Evolutionary conservation across 1,140 invertebrate species (phyloP), one percentile per base, ranked within the genome.

Genomic region (Pissodes strobi): DNA sequence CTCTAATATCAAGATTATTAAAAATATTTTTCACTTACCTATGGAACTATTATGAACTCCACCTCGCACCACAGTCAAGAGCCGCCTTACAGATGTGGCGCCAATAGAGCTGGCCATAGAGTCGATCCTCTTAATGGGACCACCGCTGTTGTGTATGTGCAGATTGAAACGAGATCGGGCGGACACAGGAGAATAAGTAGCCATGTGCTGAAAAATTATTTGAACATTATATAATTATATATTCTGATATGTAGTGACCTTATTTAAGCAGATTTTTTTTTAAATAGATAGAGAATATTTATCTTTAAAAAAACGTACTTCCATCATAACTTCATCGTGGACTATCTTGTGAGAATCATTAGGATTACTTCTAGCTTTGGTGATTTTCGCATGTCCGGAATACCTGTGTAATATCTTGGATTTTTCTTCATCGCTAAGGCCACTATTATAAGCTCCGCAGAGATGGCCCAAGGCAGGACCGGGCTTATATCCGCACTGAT

Each of bases 81-180:
- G 77, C 0, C 86, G 79, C 4, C 86, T 81, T 0, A 90, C 87
- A 0, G 87, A 88, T 0, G 86, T 87, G 0, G 86, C 85, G 0
- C 87, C 87, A 6, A 87, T 85, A 1, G 87, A 88, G 2, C 86
- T 88, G 3, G 83, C 83, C 69, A 86, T 81, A 1, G 87, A 88
- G 45, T 88, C 87, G 1, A 84, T 79, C 48, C 86, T 78, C 13
- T 66, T 70, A 13, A 66, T 73, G 9, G 58, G 63, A 13, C 73
- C 74, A 9, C 72, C 75, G 73, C 78, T 67, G n/a, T n/a, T n/a
- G 70, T 79, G 69, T 68, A 76, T 67, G 68, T 79, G 62, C 55
- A 82, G 67, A 61, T 83, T 79, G 68, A 83, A 69, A 25, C 82
- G 65, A 56, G 83, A 82, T 67, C 84, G 74, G 69, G 80, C 73